Conservation (phyloP, 2,113 vertebrate species). For the Paracanthobrama guichenoti region DNA sequence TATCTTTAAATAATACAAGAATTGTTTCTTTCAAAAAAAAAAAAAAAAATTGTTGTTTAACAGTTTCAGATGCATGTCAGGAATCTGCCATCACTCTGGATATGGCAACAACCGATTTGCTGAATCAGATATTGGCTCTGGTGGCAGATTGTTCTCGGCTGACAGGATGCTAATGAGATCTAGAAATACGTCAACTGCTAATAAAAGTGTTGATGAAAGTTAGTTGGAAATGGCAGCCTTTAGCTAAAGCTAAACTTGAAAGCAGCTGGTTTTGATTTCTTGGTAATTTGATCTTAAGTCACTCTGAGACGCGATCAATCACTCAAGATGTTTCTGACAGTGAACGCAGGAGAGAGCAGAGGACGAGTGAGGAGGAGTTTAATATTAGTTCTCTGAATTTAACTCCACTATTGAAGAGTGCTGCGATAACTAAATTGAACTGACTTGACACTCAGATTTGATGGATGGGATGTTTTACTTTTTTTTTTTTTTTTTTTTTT, state of each 20-base stretch:
- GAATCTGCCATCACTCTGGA: background rate
- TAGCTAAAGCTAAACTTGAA: background rate
- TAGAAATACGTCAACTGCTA: background rate
- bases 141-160: background rate
- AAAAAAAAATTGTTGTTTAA: too few species aligned
- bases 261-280: slow-evolving; percentile 23
- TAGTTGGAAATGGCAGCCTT: background rate
- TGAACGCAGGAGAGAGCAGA: background rate
- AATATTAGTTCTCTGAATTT: slow-evolving; percentile 8
- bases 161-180: background rate
- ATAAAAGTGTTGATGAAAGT: background rate
- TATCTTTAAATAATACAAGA: background rate
- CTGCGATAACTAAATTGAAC: background rate
- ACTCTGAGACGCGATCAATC: background rate
- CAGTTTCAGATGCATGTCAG: background rate
- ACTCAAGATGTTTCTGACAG: background rate
- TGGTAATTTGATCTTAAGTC: slow-evolving; percentile 10
- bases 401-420: background rate
- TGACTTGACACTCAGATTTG: background rate
- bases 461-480: slow-evolving; percentile 12
- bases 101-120: background rate
- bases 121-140: background rate
- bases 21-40: too few species aligned
- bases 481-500: slow-evolving; percentile 24
- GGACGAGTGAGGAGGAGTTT: background rate